Base-by-base conservation (phyloP, 2,113 vertebrate species). In the Athene cunicularia region DNA sequence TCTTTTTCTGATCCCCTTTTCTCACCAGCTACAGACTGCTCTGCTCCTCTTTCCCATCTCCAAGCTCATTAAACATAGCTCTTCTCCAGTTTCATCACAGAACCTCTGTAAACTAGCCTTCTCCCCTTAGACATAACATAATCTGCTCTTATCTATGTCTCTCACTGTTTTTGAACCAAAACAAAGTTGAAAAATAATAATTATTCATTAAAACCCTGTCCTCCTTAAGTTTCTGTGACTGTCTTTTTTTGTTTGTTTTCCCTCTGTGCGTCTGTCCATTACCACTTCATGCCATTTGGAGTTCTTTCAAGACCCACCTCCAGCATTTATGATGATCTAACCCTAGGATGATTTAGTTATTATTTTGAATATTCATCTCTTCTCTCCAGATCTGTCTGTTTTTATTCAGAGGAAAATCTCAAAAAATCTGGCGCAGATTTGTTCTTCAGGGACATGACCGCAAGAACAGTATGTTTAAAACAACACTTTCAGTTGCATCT, bases 301-400 rank as follows among this genome's bases (percentile, higher is more conserved):
- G 5, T 56, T 82, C 58, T 76, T 85, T 85, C 92, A 93, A 85
- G 81, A 82, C 41, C 43, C 70, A 56, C 62, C 81, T 93, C 71
- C 87, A 76, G 53, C 67, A 86, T 76, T 79, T 76, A 82, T 41
- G 66, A 82, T 76, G 83, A 80, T 56, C n/a, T 87, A 90, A 89
- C 53, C 74, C 37, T 56, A 30, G 39, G 90, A 90, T 55, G 45
- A 81, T 81, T 71, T 73, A 80, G 66, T 84, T 74, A 68, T 88
- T 88, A 60, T 90, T 93, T 71, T 95, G 67, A 83, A 80, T 90
- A 95, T 72, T 94, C 58, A 82, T 88, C 49, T 76, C 62, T 75
- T 87, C 45, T 33, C 73, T 89, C 47, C 59, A 90, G 30, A 85
- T 60, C 53, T 85, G 80, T 27, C 60, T 85, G 64, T 3, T 93